Evolutionary conservation across 2,113 vertebrate genomes (phyloP), one percentile per base, ranked within the genome.

Genomic region (Coturnix japonica): DNA sequence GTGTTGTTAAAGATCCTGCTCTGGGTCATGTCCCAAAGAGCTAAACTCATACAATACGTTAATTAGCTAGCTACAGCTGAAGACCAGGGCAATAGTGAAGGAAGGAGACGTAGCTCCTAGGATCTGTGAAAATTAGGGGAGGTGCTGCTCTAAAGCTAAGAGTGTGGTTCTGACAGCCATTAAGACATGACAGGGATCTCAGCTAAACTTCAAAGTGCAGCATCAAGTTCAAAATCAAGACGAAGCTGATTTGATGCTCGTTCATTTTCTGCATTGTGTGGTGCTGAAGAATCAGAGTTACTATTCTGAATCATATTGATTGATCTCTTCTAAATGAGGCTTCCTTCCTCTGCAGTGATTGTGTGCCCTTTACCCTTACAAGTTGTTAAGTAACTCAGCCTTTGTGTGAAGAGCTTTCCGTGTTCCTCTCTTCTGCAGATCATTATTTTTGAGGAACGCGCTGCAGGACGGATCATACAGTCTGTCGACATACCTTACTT

Each of bases 381-480:
- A 47, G 6, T 10, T 11, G 2, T 19, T 0, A 28, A 39, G 41
- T 8, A 44, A 9, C 41, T 69, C 43, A 60, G 78, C 44, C 30
- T 39, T 7, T 44, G 51, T 67, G 1, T 47, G 75, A 28, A 80
- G 33, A 47, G 0, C 46, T 44, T 80, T 13, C 7, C 21, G 0
- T 65, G 11, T 85, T 12, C 65, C 28, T 88, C 61, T 89, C 74
- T 74, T 44, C 91, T 95, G 66, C 94, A 99, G 99, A 95, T 99
- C 46, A 97, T 98, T 26, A 95, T 99, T 67, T 99, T 99, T 16
- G 99, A 99, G 81, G 99, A 99, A 84, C 97, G 94, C 64, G 97
- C 97, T 35, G 98, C 97, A 3, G 98, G 99, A 83, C 96, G 97
- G 28, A 97, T 98, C 59, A 88, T 99, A 64, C 97, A 98, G 30